Percentiles rank a stretch among this genome's conserved stretches.
phyloP scores from a whole-genome alignment of 2,797 vertebrate species.

The Scleropages formosus region DNA sequence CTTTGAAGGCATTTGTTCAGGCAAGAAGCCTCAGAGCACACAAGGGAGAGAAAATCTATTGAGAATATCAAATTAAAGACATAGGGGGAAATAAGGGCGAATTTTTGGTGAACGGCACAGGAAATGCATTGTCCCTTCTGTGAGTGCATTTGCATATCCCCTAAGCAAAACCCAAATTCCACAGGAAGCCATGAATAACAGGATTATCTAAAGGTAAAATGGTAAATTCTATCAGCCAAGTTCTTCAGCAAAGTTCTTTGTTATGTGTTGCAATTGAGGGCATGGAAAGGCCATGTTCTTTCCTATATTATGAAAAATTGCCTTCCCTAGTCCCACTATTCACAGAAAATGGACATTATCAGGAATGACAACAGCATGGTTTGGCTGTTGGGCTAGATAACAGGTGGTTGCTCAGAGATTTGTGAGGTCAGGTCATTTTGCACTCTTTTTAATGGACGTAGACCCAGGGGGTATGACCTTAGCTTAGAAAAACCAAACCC shows the following conservation, averaged over 20 bases:
- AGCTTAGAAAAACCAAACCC: slow-evolving; percentile 8
- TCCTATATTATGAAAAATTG: slow-evolving; percentile 13
- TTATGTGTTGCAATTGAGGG: slow-evolving; percentile 2
- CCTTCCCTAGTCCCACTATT: not conserved
- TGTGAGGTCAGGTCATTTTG: not conserved
- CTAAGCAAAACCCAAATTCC: slow-evolving; percentile 16
- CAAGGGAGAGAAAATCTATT: slow-evolving; percentile 17
- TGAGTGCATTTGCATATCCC: not conserved
- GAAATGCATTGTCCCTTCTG: not conserved
- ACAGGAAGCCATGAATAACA: slow-evolving; percentile 18
- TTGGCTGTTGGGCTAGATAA: not conserved
- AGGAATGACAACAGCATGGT: not conserved
- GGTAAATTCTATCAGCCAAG: not conserved
- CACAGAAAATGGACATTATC: slow-evolving; percentile 14
- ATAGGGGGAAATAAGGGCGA: not conserved
- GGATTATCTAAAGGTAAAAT: slow-evolving; percentile 13
- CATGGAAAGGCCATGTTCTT: not conserved
- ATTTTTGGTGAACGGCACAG: not conserved
- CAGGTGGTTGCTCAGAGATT: not conserved
- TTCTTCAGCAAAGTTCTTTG: not conserved
- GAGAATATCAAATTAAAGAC: slow-evolving; percentile 25
- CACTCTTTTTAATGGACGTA: not conserved
- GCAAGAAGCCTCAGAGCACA: not conserved
- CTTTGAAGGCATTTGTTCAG: slow-evolving; percentile 2
- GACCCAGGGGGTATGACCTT: not conserved